These are phyloP conservation scores for Campylomormyrus numenius DNA, from an alignment of 2,113 vertebrate species.

Conservation along the genomic window DNA sequence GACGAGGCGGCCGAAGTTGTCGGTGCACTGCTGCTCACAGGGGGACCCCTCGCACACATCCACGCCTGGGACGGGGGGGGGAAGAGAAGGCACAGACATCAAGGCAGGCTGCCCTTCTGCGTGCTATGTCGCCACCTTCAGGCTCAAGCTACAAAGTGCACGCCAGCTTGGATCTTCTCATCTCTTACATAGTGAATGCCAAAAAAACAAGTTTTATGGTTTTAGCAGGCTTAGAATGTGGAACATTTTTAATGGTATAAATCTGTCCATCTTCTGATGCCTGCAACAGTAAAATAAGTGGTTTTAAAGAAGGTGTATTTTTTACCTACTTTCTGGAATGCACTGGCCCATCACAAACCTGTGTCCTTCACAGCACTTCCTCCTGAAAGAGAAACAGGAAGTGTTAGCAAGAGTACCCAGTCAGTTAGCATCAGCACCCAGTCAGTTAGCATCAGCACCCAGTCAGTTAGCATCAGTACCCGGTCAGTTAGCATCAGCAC, in stretches of 20 bases:
- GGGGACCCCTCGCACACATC: slow-evolving; percentile 63
- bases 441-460: not conserved
- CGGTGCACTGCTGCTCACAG: slow-evolving; percentile 70
- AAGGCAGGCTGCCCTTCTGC: not conserved
- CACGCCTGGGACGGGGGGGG: slow-evolving; percentile 40
- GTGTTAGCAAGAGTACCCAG: not conserved
- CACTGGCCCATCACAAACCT: slow-evolving; percentile 71
- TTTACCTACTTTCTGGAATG: slow-evolving; percentile 68
- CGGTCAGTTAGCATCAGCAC: no score
- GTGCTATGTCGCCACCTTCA: not conserved
- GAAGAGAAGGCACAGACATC: not conserved
- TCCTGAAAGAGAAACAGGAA: slow-evolving; percentile 46
- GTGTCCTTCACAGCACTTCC: slow-evolving; percentile 68
- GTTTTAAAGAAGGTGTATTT: slow-evolving; percentile 18
- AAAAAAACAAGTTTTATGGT: not conserved
- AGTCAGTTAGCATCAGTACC: not conserved
- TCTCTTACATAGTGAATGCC: not conserved
- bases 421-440: not conserved
- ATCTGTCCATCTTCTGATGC: not conserved
- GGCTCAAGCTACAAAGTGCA: not conserved
- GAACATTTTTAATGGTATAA: not conserved
- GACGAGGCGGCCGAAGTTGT: slow-evolving; percentile 65
- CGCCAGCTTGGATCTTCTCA: slow-evolving; percentile 32
- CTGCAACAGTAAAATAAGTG: not conserved
- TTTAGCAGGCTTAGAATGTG: not conserved